phyloP scores from a whole-genome alignment of 2,113 vertebrate species.

The Paradoxurus hermaphroditus region DNA sequence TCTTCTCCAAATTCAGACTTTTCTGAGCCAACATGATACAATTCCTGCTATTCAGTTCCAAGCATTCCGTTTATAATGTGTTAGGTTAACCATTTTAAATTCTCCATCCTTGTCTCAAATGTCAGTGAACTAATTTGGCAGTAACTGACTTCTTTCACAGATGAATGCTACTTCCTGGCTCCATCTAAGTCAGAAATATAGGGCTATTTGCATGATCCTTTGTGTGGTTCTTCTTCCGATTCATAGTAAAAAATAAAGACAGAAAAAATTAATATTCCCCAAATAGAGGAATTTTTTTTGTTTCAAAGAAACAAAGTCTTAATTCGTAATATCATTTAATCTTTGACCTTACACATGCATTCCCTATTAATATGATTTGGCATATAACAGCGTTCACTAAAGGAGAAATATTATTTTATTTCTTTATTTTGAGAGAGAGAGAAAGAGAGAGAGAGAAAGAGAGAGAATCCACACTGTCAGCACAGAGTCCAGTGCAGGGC shows the following conservation, averaged over 20 bases:
- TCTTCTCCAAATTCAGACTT: neutral
- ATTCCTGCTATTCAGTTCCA: neutral
- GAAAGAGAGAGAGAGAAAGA: too few species aligned
- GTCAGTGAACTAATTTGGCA: constrained; percentile 49
- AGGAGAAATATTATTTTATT: neutral
- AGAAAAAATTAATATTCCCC: neutral
- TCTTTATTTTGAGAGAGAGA: too few species aligned
- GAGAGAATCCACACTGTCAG: too few species aligned
- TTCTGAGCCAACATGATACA: neutral
- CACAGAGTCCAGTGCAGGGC: too few species aligned
- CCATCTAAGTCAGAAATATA: neutral
- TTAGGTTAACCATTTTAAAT: constrained; percentile 34
- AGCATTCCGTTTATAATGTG: neutral
- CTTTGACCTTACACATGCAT: neutral
- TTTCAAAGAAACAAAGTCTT: neutral
- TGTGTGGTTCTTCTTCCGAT: neutral
- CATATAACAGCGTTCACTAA: neutral
- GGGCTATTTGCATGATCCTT: neutral
- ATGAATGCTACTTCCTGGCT: neutral
- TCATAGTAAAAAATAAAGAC: neutral
- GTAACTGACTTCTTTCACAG: neutral
- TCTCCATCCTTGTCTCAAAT: constrained; percentile 29
- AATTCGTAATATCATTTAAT: neutral
- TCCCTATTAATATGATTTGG: neutral
- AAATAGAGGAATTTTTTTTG: neutral